Evolutionary conservation across 2,888 invertebrate species (phyloP), one percentile per base, ranked within the genome.

Genomic region (Tinea pellionella): DNA sequence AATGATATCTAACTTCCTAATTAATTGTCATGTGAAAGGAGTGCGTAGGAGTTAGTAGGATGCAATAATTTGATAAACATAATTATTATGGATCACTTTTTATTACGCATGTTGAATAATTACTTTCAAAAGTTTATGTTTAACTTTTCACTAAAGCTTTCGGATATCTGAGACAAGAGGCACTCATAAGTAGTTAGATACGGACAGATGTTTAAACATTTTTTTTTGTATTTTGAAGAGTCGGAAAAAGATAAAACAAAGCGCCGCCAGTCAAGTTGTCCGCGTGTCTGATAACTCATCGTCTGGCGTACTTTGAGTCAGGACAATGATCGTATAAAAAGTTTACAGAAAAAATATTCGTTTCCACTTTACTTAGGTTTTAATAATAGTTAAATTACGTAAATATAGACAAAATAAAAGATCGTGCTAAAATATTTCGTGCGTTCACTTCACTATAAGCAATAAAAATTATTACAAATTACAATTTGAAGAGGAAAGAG

Each of bases 301-400:
- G 61, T 55, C 47, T 53, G 53, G 13, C 11, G 53, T 9, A 24
- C 7, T 24, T 18, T 18, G 47, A 47, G 71, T 65, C 68, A 65
- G 68, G 70, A 77, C 76, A 75, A 75, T 71, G 73, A 71, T 71
- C 69, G 71, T 68, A 74, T 74, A 77, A 77, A 78, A 78, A 74
- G 63, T 68, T 67, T 65, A 62, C 63, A 65, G 64, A 73, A 75
- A 76, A 75, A 76, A 69, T 18, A 63, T 63, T 30, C 63, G 73
- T 76, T 65, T 77, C 75, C 77, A 76, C 66, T 56, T 16, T 32
- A 30, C 55, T 3, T 24, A 3, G 6, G 24, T 24, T 24, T 24
- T 24, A 3, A 24, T 24, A 24, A 24, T 24, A 6, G n/a, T n/a
- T 24, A 24, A 24, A 24, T 24, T 2, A 3, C 6, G 24, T 3